Conservation (phyloP, 2,888 invertebrate genomes). For the Blomia tropicalis region DNA sequence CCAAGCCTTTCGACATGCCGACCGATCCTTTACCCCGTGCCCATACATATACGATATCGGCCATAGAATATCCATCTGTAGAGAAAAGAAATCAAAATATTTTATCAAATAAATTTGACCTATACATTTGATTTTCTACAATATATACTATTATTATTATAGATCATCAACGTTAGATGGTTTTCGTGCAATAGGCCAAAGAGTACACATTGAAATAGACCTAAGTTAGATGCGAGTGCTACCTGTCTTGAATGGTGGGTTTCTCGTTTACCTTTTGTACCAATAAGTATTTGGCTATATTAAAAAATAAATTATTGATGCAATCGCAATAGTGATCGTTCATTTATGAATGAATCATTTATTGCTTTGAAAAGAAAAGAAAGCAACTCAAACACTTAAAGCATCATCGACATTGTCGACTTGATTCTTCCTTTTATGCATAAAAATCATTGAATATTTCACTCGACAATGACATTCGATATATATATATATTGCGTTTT, state of each 20-base stretch:
- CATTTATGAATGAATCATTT: not conserved
- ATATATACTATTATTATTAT: not conserved
- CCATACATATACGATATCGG: slow-evolving; percentile 33
- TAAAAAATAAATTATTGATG: not conserved
- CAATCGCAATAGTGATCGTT: no score
- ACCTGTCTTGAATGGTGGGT: no score
- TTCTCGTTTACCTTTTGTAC: no score
- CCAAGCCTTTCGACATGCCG: slow-evolving; percentile 31
- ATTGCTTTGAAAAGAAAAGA: no score
- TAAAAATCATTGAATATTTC: not conserved
- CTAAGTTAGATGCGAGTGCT: no score
- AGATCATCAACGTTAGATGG: no score
- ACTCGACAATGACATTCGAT: not conserved
- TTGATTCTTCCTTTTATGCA: no score
- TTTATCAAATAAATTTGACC: not conserved
- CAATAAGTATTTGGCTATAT: no score
- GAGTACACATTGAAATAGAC: no score
- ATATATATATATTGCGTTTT: not conserved
- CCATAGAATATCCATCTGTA: slow-evolving; percentile 34
- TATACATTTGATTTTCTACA: not conserved
- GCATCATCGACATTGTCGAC: no score
- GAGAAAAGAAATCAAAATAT: not conserved
- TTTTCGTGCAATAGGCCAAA: no score
- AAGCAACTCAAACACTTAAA: no score
- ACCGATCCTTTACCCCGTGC: slow-evolving; percentile 29